Evolutionary conservation across 1,140 invertebrate species (phyloP).

Genomic region (Ruditapes philippinarum): DNA sequence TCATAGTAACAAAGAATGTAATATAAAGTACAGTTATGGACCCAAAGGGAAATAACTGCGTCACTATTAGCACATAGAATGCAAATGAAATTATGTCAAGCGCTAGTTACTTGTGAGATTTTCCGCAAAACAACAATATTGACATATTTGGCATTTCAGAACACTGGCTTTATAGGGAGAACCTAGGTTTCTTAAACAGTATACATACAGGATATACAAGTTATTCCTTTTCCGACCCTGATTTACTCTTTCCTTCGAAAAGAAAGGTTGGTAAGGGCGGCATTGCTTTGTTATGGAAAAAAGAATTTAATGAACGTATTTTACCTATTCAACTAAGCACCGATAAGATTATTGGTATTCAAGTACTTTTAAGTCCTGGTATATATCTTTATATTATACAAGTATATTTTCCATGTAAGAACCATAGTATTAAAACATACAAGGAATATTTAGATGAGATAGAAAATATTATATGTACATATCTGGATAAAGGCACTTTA

Average conservation of each 20-base stretch:
- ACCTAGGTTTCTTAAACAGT: background rate
- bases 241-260: background rate
- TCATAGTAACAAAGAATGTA: background rate
- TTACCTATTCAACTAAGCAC: background rate
- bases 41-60: background rate
- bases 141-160: background rate
- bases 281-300: background rate
- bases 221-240: background rate
- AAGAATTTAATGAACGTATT: background rate
- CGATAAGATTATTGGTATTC: background rate
- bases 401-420: constrained; percentile 17
- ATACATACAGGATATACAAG: background rate
- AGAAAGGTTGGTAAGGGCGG: constrained; percentile 13
- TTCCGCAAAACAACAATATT: background rate
- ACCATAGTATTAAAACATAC: background rate
- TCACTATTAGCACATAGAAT: background rate
- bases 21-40: background rate
- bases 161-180: background rate
- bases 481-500: background rate
- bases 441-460: background rate
- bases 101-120: constrained; percentile 1
- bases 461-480: constrained; percentile 22
- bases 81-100: background rate
- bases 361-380: background rate
- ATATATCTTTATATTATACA: background rate